Percentiles rank a stretch among this genome's conserved stretches.
Evolutionary conservation across 1,140 invertebrate species (phyloP).

Genomic region (Drosophila busckii): DNA sequence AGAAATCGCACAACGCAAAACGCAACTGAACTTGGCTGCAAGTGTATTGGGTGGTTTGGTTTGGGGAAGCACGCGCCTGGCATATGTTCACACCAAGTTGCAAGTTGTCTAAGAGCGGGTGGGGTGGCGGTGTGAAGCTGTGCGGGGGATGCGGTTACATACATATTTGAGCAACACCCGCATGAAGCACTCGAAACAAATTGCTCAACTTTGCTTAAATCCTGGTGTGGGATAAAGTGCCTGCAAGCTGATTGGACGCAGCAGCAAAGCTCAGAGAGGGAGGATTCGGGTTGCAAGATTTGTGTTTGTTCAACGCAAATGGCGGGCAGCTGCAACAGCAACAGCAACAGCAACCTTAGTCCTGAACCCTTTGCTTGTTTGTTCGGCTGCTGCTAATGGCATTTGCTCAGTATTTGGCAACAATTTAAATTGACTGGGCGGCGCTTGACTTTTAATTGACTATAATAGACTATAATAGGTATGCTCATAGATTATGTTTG

Average conservation of each 20-base stretch:
- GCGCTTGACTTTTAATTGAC: slow-evolving; percentile 48
- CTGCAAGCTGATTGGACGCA: slow-evolving; percentile 60
- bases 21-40: slow-evolving; percentile 23
- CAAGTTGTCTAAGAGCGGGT: slow-evolving; percentile 15
- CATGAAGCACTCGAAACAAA: slow-evolving; percentile 68
- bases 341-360: background rate
- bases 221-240: slow-evolving; percentile 8
- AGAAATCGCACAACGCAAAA: slow-evolving; percentile 46
- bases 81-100: slow-evolving; percentile 77
- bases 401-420: slow-evolving; percentile 67
- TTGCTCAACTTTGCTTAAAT: slow-evolving; percentile 38
- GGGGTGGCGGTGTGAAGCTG: slow-evolving; percentile 31
- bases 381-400: slow-evolving; percentile 50
- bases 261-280: background rate
- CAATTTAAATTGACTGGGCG: slow-evolving; percentile 71
- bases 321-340: slow-evolving; percentile 77
- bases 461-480: background rate
- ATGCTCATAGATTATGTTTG: background rate
- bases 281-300: slow-evolving; percentile 31
- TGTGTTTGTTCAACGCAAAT: slow-evolving; percentile 63
- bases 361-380: slow-evolving; percentile 50
- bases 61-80: slow-evolving; percentile 56
- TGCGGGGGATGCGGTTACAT: slow-evolving; percentile 11
- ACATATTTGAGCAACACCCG: slow-evolving; percentile 72
- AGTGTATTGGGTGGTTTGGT: slow-evolving; percentile 12